A percentile compares a stretch with the other conserved stretches of the same genome.
Evolutionary conservation across 2,888 invertebrate species (phyloP).

Genomic region (Gymnocheta viridis): DNA sequence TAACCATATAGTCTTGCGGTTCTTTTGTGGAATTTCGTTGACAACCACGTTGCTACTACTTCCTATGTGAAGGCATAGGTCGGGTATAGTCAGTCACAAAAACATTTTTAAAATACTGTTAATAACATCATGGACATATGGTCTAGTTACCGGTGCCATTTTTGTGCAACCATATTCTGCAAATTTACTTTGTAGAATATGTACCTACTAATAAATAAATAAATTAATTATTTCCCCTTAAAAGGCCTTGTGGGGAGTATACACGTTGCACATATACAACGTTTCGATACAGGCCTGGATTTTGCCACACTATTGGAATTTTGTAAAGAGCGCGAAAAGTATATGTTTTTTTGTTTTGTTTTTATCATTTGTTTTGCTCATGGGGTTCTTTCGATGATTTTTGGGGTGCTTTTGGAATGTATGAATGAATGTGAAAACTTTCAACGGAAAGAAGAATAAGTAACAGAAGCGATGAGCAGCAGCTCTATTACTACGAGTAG

Average conservation of each 20-base stretch:
- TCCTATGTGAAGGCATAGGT: too few relatives aligned
- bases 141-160: too few relatives aligned
- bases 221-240: too few relatives aligned
- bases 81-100: too few relatives aligned
- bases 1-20: too few relatives aligned
- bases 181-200: too few relatives aligned
- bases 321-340: constrained; percentile 66
- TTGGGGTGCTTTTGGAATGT: constrained; percentile 56
- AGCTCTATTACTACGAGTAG: constrained; percentile 57
- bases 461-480: constrained; percentile 24
- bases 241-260: constrained; percentile 9
- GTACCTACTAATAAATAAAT: too few relatives aligned
- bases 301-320: constrained; percentile 59
- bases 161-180: too few relatives aligned
- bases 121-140: too few relatives aligned
- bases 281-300: background rate
- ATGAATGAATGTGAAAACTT: constrained; percentile 66
- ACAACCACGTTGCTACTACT: too few relatives aligned
- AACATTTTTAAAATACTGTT: too few relatives aligned
- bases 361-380: constrained; percentile 68
- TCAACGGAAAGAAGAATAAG: background rate
- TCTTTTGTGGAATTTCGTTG: too few relatives aligned
- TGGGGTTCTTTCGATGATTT: constrained; percentile 19
- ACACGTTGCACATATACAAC: background rate
- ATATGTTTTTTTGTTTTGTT: constrained; percentile 51